phyloP scores from a whole-genome alignment of 2,888 invertebrate species.

The Bimastos eiseni region DNA sequence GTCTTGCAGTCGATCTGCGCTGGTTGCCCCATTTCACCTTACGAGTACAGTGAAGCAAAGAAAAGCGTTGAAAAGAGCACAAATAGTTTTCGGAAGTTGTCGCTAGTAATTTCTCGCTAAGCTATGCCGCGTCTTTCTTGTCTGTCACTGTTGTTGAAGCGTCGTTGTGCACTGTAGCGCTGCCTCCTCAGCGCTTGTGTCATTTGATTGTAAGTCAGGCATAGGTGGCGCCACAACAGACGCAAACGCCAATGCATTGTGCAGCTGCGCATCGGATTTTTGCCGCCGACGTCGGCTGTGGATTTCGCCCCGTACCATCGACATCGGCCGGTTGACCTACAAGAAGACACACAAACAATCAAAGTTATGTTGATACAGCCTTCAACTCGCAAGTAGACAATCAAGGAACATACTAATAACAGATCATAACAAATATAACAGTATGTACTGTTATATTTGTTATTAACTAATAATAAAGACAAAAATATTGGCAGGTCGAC shows the following conservation, averaged over 20 bases:
- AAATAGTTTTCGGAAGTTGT: slow-evolving; percentile 6
- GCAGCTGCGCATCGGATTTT: neutral
- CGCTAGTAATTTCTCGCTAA: slow-evolving; percentile 15
- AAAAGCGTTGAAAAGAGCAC: slow-evolving; percentile 9
- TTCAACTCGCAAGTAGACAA: too few species aligned
- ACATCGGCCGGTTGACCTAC: neutral
- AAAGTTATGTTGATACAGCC: too few species aligned
- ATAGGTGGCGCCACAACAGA: neutral
- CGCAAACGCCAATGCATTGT: neutral
- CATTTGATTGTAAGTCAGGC: neutral
- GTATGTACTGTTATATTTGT: too few species aligned
- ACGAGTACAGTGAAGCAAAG: neutral
- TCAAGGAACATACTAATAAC: too few species aligned
- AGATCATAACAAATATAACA: too few species aligned
- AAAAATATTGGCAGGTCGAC: too few species aligned
- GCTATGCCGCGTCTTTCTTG: neutral
- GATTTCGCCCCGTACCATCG: slow-evolving; percentile 28
- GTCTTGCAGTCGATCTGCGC: neutral
- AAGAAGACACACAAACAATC: neutral
- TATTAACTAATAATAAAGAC: too few species aligned
- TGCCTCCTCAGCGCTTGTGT: neutral
- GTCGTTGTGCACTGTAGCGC: neutral
- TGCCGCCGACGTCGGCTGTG: slow-evolving; percentile 32
- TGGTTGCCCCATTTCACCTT: neutral
- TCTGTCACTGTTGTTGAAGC: neutral